phyloP scores from a whole-genome alignment of 2,113 vertebrate species.

The Aptenodytes patagonicus region DNA sequence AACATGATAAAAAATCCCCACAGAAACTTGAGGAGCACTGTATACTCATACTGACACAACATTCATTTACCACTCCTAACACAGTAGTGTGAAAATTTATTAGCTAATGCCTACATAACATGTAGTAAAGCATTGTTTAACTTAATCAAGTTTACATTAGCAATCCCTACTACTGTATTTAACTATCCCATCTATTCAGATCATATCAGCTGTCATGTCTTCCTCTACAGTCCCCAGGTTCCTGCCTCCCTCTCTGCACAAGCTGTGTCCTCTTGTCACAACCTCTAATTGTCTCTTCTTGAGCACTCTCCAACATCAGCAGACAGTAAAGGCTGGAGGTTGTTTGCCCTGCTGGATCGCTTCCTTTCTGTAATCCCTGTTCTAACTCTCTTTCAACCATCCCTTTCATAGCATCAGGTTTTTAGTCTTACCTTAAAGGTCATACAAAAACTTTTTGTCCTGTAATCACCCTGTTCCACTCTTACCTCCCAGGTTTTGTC shows the following conservation, averaged over 20 bases:
- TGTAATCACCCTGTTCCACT: not conserved
- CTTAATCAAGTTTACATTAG: not conserved
- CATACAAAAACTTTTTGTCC: not conserved
- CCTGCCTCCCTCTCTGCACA: not conserved
- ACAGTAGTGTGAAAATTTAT: not conserved
- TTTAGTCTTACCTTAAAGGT: conserved; percentile 28
- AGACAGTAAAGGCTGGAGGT: conserved; percentile 29
- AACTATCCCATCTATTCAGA: not conserved
- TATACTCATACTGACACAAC: not conserved
- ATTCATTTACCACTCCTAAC: not conserved
- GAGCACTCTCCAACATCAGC: not conserved
- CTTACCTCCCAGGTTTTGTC: not conserved
- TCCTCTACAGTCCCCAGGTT: not conserved
- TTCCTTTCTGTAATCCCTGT: not conserved
- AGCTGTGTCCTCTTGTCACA: conserved; percentile 21
- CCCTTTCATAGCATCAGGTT: not conserved
- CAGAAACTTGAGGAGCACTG: not conserved
- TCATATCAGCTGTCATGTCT: not conserved
- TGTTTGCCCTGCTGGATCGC: conserved; percentile 26
- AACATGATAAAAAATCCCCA: not conserved
- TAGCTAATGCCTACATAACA: not conserved
- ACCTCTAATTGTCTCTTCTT: conserved; percentile 12
- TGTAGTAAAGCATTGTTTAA: not conserved
- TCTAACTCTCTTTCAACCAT: not conserved
- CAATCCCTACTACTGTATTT: not conserved